Evolutionary conservation across 2,797 vertebrate species (phyloP).

Genomic region (Sylvilagus floridanus): DNA sequence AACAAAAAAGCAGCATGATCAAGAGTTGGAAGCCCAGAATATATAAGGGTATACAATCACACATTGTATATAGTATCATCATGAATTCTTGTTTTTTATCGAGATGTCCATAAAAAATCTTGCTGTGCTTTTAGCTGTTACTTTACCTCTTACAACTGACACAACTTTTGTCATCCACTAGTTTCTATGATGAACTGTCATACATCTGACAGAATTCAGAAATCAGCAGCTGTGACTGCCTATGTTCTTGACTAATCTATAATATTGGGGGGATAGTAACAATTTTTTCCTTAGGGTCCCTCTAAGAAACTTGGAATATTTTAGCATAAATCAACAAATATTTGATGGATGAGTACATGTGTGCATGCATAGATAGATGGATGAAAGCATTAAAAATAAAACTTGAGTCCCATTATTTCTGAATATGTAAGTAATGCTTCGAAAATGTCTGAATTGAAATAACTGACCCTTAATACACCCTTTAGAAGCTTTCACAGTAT

Average conservation of each 20-base stretch:
- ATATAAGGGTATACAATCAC: neutral
- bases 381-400: conserved; percentile 55
- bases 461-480: conserved; percentile 45
- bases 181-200: neutral
- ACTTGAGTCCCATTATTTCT: conserved; percentile 56
- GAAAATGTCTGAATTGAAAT: conserved; percentile 61
- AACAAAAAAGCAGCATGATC: no score
- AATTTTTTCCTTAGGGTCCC: neutral
- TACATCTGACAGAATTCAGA: conserved; percentile 29
- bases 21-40: neutral
- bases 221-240: neutral
- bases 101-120: neutral
- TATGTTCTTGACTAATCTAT: conserved; percentile 14
- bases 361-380: neutral
- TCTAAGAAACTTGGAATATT: conserved; percentile 26
- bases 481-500: neutral
- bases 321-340: conserved; percentile 58
- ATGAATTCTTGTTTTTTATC: neutral
- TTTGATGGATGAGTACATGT: neutral
- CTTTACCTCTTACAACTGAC: neutral
- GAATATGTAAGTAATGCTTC: conserved; percentile 61
- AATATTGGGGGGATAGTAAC: conserved; percentile 21
- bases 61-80: neutral
- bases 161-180: neutral
- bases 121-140: neutral